A percentile compares a stretch with the other conserved stretches of the same genome.
Conservation (phyloP, 2,888 invertebrate genomes). For the Diplazon laetatorius region DNA sequence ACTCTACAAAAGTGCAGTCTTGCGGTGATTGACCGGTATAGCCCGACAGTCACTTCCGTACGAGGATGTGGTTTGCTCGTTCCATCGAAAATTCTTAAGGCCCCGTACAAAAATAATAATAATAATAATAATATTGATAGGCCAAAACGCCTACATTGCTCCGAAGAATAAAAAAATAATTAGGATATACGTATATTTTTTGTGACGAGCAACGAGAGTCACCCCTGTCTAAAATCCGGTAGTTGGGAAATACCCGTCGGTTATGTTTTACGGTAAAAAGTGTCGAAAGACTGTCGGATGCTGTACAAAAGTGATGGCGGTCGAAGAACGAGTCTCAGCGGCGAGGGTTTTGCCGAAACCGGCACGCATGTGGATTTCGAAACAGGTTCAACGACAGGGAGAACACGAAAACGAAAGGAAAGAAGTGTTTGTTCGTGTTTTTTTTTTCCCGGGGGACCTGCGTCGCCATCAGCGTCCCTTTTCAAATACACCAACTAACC, state of each 20-base stretch:
- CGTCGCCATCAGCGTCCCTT: slow-evolving; percentile 34
- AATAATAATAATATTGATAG: neutral
- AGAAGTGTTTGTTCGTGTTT: slow-evolving; percentile 23
- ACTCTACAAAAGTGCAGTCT: slow-evolving; percentile 9
- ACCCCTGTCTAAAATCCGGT: slow-evolving; percentile 12
- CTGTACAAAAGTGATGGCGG: neutral
- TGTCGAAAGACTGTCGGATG: neutral
- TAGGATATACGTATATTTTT: too few species aligned
- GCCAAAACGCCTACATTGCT: too few species aligned
- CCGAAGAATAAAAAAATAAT: too few species aligned
- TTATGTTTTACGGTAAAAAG: slow-evolving; percentile 25
- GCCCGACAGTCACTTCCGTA: slow-evolving; percentile 55
- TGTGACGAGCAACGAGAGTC: too few species aligned
- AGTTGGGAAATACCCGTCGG: neutral
- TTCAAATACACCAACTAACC: neutral
- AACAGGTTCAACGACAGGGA: slow-evolving; percentile 44
- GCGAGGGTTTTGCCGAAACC: slow-evolving; percentile 16
- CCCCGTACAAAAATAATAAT: neutral
- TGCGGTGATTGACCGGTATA: slow-evolving; percentile 13
- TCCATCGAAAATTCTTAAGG: neutral
- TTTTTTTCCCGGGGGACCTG: slow-evolving; percentile 41
- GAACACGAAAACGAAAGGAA: slow-evolving; percentile 4
- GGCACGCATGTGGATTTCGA: slow-evolving; percentile 38
- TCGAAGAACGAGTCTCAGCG: slow-evolving; percentile 36
- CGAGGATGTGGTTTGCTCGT: slow-evolving; percentile 54